Base-by-base conservation (phyloP, 2,797 vertebrate genomes). In the Halcyon chelicuti region DNA sequence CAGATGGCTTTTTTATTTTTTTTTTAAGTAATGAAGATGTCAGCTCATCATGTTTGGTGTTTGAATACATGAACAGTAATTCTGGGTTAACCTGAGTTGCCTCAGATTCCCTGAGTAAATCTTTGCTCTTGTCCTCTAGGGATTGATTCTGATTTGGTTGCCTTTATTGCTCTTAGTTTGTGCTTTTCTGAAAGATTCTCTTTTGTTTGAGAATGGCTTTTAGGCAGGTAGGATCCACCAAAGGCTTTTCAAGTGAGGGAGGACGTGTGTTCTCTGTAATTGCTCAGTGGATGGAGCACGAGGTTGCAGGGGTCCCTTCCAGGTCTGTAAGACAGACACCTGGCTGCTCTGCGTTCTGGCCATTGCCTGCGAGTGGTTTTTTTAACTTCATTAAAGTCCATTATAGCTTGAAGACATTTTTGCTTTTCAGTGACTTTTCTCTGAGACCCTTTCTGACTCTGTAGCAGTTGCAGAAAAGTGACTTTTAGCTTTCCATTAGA, bases 401-500 rank as follows among this genome's bases (percentile, higher is more conserved):
- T 88, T 85, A 66, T 60, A 73, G 86, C 88, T 90, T 52, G 22
- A 84, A 93, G 75, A 46, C 40, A 31, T 79, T 95, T 95, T 83
- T 86, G 51, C 78, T 80, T 90, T 95, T 66, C 74, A 49, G 2
- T 74, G 39, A 35, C 62, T 88, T 95, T 68, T 22, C 91, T 89
- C 83, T 31, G n/a, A 92, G n/a, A n/a, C 40, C 6, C 40, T 51
- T 75, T 76, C 42, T 80, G 73, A 35, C 72, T 73, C 55, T 76
- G 5, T 21, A 85, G 77, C 60, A 74, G 26, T 28, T 80, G 75
- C 4, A 3, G 57, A 87, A 86, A 86, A 86, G 72, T 58, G 62
- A 81, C 90, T 96, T 94, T 81, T 33, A 81, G 57, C 86, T 90
- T 93, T 73, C 78, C 57, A 58, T 91, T 79, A 95, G 62, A 72